These are phyloP conservation scores for Aurelia sp. DNA, from an alignment of 30 jellyfish, hydroid and myxozoan genomes.

Conservation along the genomic window DNA sequence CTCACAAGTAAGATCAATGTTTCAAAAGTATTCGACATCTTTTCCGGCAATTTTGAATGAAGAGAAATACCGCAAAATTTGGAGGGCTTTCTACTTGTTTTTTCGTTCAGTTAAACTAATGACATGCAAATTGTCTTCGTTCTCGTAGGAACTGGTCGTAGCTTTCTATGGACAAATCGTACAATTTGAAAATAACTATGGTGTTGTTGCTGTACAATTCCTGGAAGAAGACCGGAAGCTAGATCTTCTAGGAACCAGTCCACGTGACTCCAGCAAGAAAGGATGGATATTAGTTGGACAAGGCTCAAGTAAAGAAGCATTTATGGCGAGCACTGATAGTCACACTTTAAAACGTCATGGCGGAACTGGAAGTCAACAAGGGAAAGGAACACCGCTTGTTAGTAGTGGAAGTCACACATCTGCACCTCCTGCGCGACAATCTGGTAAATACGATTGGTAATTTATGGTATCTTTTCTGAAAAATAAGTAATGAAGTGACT, in stretches of 20 bases:
- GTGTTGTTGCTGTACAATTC: conserved; percentile 98
- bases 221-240: conserved; percentile 91
- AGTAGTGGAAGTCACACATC: too few species aligned
- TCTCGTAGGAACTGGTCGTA: conserved; percentile 87
- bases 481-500: too few species aligned
- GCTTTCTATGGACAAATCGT: conserved; percentile 93
- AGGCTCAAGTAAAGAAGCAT: conserved; percentile 85
- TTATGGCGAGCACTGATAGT: conserved; percentile 95
- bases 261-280: conserved; percentile 89
- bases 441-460: too few species aligned
- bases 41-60: too few species aligned
- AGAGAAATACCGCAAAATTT: too few species aligned
- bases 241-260: conserved; percentile 92
- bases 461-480: too few species aligned
- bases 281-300: conserved; percentile 99
- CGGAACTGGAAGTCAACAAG: not conserved
- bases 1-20: too few species aligned
- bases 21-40: too few species aligned
- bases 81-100: too few species aligned
- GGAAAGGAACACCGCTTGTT: too few species aligned
- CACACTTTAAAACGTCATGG: conserved; percentile 76
- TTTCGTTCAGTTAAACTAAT: too few species aligned
- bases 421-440: not conserved
- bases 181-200: conserved; percentile 89
- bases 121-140: not conserved